phyloP scores from a whole-genome alignment of 2,797 vertebrate species.

The Petrocephalus schoutedeni region DNA sequence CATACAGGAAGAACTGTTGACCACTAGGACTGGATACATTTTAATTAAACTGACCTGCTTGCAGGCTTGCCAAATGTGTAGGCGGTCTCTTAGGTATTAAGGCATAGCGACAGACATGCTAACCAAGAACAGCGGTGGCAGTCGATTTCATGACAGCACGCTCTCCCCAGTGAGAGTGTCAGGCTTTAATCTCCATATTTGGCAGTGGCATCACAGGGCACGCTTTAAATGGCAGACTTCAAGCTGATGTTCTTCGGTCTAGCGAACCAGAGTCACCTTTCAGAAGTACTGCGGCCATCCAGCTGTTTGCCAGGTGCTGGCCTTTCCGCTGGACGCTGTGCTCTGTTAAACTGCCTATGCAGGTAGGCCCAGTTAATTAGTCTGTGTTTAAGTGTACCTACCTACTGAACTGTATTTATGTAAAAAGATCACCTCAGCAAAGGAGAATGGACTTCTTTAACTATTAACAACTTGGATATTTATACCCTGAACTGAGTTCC shows the following conservation, averaged over 20 bases:
- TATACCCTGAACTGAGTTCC: background rate
- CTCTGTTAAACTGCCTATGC: background rate
- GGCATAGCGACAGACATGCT: background rate
- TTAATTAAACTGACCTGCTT: slow-evolving; percentile 5
- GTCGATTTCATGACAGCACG: background rate
- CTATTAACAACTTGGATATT: background rate
- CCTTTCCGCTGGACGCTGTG: background rate
- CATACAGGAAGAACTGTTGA: background rate
- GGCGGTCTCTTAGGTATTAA: background rate
- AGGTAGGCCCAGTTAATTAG: background rate
- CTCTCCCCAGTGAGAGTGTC: background rate
- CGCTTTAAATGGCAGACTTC: background rate
- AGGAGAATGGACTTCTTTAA: background rate
- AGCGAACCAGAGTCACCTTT: background rate
- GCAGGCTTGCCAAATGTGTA: background rate
- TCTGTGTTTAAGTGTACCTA: background rate
- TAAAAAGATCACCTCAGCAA: background rate
- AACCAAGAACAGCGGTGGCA: background rate
- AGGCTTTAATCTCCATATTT: background rate
- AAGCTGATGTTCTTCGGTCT: background rate
- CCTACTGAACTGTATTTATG: background rate
- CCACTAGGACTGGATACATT: background rate
- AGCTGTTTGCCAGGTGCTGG: background rate
- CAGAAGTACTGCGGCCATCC: background rate
- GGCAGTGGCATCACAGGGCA: background rate